A percentile compares a stretch with the other conserved stretches of the same genome.
phyloP scores from a whole-genome alignment of 2,113 vertebrate species.

The Alethe diademata region DNA sequence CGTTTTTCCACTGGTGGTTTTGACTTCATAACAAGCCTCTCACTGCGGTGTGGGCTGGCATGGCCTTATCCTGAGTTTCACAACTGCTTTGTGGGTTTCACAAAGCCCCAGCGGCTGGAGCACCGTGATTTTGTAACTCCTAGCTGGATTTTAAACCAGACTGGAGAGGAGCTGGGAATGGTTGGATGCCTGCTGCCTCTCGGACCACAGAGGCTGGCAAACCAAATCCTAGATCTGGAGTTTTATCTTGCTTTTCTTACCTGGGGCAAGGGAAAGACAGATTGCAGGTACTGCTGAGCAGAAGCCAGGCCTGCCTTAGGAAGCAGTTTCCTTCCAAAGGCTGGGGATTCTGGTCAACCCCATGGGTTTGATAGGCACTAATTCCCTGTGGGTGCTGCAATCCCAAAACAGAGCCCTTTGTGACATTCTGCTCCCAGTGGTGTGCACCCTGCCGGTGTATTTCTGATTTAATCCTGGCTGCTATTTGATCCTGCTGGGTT shows the following conservation, averaged over 20 bases:
- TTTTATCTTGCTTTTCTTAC: background rate
- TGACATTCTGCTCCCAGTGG: fast-evolving
- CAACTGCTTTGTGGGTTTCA: conserved; percentile 1
- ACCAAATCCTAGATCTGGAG: background rate
- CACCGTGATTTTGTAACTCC: conserved; percentile 8
- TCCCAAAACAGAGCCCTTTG: background rate
- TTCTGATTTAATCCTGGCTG: background rate
- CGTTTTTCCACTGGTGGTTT: background rate
- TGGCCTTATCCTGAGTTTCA: background rate
- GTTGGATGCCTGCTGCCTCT: background rate
- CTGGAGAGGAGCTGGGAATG: background rate
- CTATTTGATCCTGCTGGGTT: background rate
- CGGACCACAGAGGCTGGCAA: fast-evolving
- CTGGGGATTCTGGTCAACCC: background rate
- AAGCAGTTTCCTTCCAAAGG: background rate
- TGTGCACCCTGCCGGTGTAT: background rate
- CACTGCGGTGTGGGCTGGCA: background rate
- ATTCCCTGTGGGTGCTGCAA: background rate
- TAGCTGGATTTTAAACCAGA: background rate
- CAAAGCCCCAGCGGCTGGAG: conserved; percentile 4
- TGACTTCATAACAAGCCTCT: background rate
- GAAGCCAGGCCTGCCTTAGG: background rate
- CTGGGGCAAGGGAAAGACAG: background rate
- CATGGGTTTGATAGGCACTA: background rate
- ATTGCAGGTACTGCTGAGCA: background rate